Base-by-base conservation (phyloP, 2,113 vertebrate genomes). In the Mustelus asterias region DNA sequence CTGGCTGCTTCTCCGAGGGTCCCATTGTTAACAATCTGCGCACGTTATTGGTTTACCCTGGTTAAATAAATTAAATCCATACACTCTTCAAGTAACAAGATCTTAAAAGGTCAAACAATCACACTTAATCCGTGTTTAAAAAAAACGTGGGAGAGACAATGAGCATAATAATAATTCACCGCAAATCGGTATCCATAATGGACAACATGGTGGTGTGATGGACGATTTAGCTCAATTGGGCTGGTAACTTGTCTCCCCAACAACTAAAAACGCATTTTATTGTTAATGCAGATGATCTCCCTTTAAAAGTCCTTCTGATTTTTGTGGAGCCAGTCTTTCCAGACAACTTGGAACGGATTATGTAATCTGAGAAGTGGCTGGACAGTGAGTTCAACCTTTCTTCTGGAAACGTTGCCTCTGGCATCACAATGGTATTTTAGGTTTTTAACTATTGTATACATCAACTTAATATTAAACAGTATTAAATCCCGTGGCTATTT, bases 271-370 rank as follows among this genome's bases (percentile, higher is more conserved):
- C 29, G 65, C 58, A 63, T 67, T 65, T 65, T 92, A 18, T 93
- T 93, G 60, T 16, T 65, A 37, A n/a, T 67, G 33, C 14, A 97
- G 97, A 96, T 96, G 96, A 96, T 96, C 97, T 97, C 97, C 97
- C 97, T 97, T 97, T 97, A 97, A 97, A 98, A 96, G 96, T 97
- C 97, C 96, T 97, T 96, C 97, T 98, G 98, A 98, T 98, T 98
- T 98, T 98, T 98, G 97, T 97, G 96, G 96, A 97, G 97, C 97
- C 97, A 90, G 97, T 96, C 96, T 96, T 97, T 95, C 95, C 95
- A 97, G 96, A 92, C 98, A 97, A 97, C 96, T 97, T 97, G 97
- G 98, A 97, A 98, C 97, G 97, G 97, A 97, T 97, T 96, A 97
- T 97, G 97, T 98, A 98, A 98, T 96, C 11, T 94, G 97, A 98